Conservation (phyloP, 2,113 vertebrate species). For the Nibea albiflora region DNA sequence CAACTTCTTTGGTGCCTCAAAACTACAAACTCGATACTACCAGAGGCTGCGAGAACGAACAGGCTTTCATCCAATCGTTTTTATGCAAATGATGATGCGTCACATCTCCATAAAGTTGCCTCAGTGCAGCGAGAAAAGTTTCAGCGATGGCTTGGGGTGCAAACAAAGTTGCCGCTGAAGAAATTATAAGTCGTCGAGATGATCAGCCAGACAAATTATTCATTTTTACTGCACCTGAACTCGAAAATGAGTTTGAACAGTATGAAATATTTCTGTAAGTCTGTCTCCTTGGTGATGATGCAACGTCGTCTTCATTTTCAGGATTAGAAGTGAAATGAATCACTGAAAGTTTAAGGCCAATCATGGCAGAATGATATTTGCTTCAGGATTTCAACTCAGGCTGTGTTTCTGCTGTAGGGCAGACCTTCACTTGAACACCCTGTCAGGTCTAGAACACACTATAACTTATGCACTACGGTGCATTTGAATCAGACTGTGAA, state of each 20-base stretch:
- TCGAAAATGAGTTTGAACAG: slow-evolving; percentile 1
- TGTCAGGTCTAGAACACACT: too few relatives aligned
- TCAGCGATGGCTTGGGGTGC: slow-evolving; percentile 14
- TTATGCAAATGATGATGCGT: slow-evolving; percentile 62
- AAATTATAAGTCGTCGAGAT: slow-evolving; percentile 23
- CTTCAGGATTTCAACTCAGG: background rate
- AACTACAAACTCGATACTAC: slow-evolving; percentile 30
- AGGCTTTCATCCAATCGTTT: slow-evolving; percentile 28
- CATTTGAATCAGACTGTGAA: too few relatives aligned
- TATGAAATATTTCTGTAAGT: slow-evolving; percentile 4
- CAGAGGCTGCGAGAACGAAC: slow-evolving; percentile 26
- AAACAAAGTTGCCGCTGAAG: slow-evolving; percentile 23
- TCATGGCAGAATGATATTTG: background rate
- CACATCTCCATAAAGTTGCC: slow-evolving; percentile 35
- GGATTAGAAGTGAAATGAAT: background rate
- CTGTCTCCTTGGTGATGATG: background rate
- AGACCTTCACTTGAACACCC: too few relatives aligned
- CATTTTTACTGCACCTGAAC: slow-evolving; percentile 22
- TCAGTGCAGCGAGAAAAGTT: background rate
- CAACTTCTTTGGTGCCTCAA: slow-evolving; percentile 17
- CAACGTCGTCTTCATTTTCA: background rate
- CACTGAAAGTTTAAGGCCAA: background rate
- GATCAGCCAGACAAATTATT: slow-evolving; percentile 9
- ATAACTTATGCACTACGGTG: too few relatives aligned
- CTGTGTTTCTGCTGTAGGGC: too few relatives aligned